Base-by-base conservation (phyloP, 2,113 vertebrate species). In the Limanda limanda region DNA sequence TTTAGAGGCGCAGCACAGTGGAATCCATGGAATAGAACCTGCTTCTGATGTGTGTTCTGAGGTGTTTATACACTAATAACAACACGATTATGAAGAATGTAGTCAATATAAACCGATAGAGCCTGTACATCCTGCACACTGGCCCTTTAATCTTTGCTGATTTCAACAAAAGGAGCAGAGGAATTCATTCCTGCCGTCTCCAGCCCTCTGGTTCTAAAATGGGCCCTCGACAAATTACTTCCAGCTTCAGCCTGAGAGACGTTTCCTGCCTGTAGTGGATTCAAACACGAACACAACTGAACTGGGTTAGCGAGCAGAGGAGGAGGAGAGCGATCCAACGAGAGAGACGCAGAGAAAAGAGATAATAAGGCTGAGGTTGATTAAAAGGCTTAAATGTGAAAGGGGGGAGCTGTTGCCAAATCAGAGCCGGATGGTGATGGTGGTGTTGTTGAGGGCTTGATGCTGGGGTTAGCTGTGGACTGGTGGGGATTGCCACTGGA, bases 221-320 rank as follows among this genome's bases (percentile, higher is more conserved):
- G 51, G 58, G 31, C 70, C 58, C 37, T 68, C 79, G 3, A 66
- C 76, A 84, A 89, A 84, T 86, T 59, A 83, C 72, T 89, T 86
- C 72, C 73, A 88, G 79, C 76, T 65, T 78, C 51, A 71, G 65
- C 74, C 47, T 8, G 47, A 57, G 57, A 81, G 54, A 74, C 64
- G 24, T 57, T 86, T 88, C 81, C 82, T 89, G 65, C 64, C 48
- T 67, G n/a, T 51, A 79, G 57, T 89, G 57, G 13, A 1, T 52
- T 61, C 63, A 89, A 78, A 79, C 13, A 4, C 45, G 85, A 52
- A 86, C 78, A 77, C 84, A 86, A 4, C 62, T 48, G 74, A 78
- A 48, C 45, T 31, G n/a, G 55, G 52, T 35, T 31, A 7, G 31
- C 21, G 48, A 3, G 14, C 64, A 4, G 25, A 27, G 25, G 27